These are phyloP conservation scores for Morpho deidamia DNA, from an alignment of 2,888 invertebrate genomes.

Conservation along the genomic window DNA sequence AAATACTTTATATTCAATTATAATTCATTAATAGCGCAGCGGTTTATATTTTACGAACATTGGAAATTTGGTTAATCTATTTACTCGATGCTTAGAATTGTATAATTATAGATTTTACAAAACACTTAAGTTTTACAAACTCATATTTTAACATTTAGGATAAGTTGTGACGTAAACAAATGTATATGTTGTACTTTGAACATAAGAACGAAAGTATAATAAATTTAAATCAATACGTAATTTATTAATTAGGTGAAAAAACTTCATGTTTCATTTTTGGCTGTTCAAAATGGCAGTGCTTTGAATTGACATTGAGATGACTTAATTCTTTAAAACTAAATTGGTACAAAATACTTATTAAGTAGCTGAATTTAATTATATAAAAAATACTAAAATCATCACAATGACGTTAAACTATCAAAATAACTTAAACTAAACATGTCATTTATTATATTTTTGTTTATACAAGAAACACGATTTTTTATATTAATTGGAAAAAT, in stretches of 20 bases:
- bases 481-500: slow-evolving; percentile 16
- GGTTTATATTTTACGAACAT: slow-evolving; percentile 26
- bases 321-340: slow-evolving; percentile 34
- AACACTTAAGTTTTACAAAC: background rate
- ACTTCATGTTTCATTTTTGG: slow-evolving; percentile 24
- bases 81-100: slow-evolving; percentile 16
- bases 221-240: background rate
- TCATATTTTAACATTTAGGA: too few species aligned
- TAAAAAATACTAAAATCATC: slow-evolving; percentile 40
- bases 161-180: too few species aligned
- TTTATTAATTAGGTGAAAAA: background rate
- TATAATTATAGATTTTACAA: slow-evolving; percentile 6
- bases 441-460: slow-evolving; percentile 19
- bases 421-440: slow-evolving; percentile 30
- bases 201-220: background rate
- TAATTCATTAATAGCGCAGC: slow-evolving; percentile 39
- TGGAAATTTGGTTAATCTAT: slow-evolving; percentile 29
- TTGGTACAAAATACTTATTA: slow-evolving; percentile 62
- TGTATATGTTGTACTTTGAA: too few species aligned
- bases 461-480: slow-evolving; percentile 25
- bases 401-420: slow-evolving; percentile 62
- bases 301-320: slow-evolving; percentile 32
- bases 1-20: slow-evolving; percentile 68
- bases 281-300: slow-evolving; percentile 62
- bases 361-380: slow-evolving; percentile 26